Evolutionary conservation across 2,113 vertebrate genomes (phyloP), one percentile per base, ranked within the genome.

Genomic region (Zosterops japonicus): DNA sequence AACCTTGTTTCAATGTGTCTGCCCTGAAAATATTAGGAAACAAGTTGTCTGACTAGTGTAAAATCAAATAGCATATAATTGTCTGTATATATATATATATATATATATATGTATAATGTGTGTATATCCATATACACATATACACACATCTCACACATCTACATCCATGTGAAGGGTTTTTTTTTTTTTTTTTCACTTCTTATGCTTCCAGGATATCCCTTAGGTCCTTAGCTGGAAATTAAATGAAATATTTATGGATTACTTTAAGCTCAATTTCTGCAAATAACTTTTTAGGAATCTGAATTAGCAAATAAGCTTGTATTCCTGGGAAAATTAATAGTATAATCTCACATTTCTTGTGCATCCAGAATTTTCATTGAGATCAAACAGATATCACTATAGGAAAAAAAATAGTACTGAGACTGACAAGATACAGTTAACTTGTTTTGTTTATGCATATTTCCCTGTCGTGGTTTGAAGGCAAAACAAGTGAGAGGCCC

Each of bases 1-100:
- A 35, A 47, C 41, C 27, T 67, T 55, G 4, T 39, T 77, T 63
- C 36, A 60, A 3, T 69, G 12, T 81, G 18, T n/a, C n/a, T 78
- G 5, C 10, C 21, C 29, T 56, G 23, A 52, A 84, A 89, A 76
- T 35, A 46, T 28, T 11, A 69, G 52, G 31, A 76, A 89, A 33
- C 20, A 44, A 47, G 27, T 46, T 13, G 7, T 74, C 41, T 65
- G 11, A 63, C n/a, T 46, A 55, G 41, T 33, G 12, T 28, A 55
- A 77, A 80, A 69, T 42, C 33, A 83, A 56, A 39, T 29, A 23
- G 14, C 36, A n/a, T n/a, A 14, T 10, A 50, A 49, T 14, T 1
- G 2, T 12, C 3, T 35, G 4, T 21, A 3, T 41, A 1, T 53
- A 1, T 41, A 1, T 29, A 7, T 42, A 7, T 49, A 24, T 49